Conservation (phyloP, 2,797 vertebrate genomes). For the Smutsia gigantea region DNA sequence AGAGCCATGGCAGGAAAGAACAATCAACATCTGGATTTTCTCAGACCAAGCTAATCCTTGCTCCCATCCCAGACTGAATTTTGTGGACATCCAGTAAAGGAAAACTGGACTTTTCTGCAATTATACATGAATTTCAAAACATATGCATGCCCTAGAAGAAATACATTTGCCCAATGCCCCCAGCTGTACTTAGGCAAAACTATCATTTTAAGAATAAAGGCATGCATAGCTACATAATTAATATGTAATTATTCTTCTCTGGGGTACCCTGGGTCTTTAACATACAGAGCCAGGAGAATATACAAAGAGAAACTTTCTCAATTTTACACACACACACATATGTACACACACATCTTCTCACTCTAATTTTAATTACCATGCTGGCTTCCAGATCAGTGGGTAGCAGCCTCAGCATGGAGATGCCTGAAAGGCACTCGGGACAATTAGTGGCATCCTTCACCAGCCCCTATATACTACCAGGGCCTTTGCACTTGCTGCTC, state of each 20-base stretch:
- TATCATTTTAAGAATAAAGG: background rate
- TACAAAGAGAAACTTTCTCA: background rate
- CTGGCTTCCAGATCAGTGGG: background rate
- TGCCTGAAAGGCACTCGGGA: background rate
- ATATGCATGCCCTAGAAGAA: background rate
- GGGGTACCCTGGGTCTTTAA: background rate
- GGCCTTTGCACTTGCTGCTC: background rate
- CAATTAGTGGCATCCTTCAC: constrained; percentile 29
- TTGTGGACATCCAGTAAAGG: background rate
- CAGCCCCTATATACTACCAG: background rate
- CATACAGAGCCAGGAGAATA: background rate
- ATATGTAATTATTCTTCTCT: background rate
- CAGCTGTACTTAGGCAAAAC: background rate
- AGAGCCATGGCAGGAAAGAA: background rate
- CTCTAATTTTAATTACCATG: background rate
- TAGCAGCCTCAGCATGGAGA: background rate
- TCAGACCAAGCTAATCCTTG: background rate
- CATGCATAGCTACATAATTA: background rate
- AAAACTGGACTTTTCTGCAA: background rate
- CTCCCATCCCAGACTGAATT: background rate
- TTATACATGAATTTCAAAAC: background rate
- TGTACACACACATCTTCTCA: background rate
- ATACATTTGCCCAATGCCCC: background rate
- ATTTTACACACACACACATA: background rate
- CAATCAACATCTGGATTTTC: rapidly evolving